Evolutionary conservation across 2,888 invertebrate species (phyloP).

Genomic region (Harpagoxenus sublaevis): DNA sequence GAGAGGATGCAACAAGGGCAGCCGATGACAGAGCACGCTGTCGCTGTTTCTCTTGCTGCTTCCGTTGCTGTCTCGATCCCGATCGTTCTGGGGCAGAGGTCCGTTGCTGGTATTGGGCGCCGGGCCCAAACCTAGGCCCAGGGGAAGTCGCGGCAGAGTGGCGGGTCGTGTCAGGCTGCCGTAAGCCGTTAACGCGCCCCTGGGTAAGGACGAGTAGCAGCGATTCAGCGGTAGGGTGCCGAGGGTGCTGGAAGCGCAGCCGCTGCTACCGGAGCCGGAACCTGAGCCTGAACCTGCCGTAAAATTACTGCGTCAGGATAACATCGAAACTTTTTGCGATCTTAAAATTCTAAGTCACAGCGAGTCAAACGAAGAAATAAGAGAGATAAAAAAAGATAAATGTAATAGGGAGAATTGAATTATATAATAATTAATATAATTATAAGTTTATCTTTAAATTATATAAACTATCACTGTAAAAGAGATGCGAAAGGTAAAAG

Average conservation of each 20-base stretch:
- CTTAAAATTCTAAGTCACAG: constrained; percentile 6
- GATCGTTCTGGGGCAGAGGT: constrained; percentile 77
- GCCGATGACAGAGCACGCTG: constrained; percentile 87
- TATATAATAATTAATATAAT: background rate
- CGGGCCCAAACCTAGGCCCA: constrained; percentile 85
- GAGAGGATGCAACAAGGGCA: constrained; percentile 86
- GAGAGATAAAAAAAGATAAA: background rate
- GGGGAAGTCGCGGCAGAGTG: constrained; percentile 86
- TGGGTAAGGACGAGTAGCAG: constrained; percentile 87
- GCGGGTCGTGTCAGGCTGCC: constrained; percentile 86
- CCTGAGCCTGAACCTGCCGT: constrained; percentile 83
- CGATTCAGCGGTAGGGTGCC: constrained; percentile 82
- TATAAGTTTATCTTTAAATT: too few relatives aligned
- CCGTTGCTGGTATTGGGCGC: constrained; percentile 77
- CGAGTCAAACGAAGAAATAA: background rate
- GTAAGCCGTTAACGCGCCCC: constrained; percentile 86
- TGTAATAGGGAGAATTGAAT: background rate
- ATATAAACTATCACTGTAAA: background rate
- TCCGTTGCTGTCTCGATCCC: constrained; percentile 80
- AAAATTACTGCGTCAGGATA: background rate
- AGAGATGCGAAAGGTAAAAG: background rate
- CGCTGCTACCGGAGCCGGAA: constrained; percentile 86
- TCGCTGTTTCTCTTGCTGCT: constrained; percentile 87
- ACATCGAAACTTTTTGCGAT: background rate
- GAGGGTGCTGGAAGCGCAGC: constrained; percentile 83